These are phyloP conservation scores for Ericerus pela DNA, from an alignment of 1,140 invertebrate genomes.

Conservation along the genomic window DNA sequence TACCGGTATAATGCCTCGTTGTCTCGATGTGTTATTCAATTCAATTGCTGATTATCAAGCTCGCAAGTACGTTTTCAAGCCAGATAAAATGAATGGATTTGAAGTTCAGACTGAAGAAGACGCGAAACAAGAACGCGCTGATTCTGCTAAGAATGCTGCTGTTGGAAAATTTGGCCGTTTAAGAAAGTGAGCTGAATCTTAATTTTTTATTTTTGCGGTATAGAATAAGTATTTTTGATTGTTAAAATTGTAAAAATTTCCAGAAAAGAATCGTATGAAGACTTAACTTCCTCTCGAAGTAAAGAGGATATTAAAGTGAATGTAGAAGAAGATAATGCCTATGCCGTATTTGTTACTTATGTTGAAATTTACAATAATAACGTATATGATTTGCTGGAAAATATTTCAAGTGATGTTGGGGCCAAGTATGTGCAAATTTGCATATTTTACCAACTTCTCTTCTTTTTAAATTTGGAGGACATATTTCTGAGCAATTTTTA, in stretches of 20 bases:
- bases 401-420: conserved; percentile 32
- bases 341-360: conserved; percentile 88
- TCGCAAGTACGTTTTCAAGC: conserved; percentile 74
- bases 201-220: too few species aligned
- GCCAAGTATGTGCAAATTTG: conserved; percentile 28
- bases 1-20: conserved; percentile 52
- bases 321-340: conserved; percentile 62
- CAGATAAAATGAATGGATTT: conserved; percentile 86
- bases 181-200: background rate
- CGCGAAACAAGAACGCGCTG: conserved; percentile 55
- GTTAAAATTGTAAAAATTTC: too few species aligned
- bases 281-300: background rate
- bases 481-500: too few species aligned
- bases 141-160: too few species aligned
- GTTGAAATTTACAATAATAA: conserved; percentile 97
- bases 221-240: too few species aligned
- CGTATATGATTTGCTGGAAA: conserved; percentile 89
- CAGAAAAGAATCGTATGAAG: background rate
- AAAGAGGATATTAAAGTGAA: conserved; percentile 36
- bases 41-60: conserved; percentile 63
- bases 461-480: too few species aligned
- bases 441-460: too few species aligned
- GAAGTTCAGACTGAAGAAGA: conserved; percentile 76
- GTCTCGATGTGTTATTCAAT: conserved; percentile 84
- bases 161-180: background rate